Percentiles rank a stretch among this genome's conserved stretches.
Conservation (phyloP, 2,113 vertebrate genomes). For the Neodon shergylaensis region DNA sequence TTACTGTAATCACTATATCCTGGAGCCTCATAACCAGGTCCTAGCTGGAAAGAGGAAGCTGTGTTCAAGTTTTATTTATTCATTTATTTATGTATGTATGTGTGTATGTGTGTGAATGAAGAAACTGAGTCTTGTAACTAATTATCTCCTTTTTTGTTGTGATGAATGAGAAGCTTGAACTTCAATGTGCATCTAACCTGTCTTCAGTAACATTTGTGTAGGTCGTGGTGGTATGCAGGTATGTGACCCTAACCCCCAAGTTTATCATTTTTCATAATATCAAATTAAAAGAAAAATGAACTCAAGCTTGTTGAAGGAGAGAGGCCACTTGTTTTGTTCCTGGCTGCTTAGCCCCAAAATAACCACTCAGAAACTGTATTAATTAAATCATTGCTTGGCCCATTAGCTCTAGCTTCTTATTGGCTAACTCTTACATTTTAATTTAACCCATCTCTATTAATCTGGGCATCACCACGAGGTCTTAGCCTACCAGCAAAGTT, state of each 20-base stretch:
- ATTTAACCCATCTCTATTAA: too few relatives aligned
- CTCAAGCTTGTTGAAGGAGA: not conserved
- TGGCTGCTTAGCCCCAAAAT: too few relatives aligned
- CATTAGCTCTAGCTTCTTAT: too few relatives aligned
- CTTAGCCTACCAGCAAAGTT: too few relatives aligned
- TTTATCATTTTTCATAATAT: not conserved
- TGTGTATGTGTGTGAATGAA: too few relatives aligned
- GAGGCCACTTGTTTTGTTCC: too few relatives aligned
- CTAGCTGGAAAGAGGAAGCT: not conserved
- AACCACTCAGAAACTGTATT: too few relatives aligned
- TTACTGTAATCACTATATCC: too few relatives aligned
- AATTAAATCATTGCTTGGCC: too few relatives aligned
- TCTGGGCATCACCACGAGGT: too few relatives aligned
- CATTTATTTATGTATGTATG: not conserved
- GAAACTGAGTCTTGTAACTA: not conserved
- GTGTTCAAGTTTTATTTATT: not conserved
- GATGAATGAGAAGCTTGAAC: not conserved
- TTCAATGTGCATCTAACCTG: not conserved
- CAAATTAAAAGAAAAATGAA: not conserved
- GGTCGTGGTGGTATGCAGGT: not conserved
- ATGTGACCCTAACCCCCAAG: not conserved
- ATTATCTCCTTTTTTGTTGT: not conserved
- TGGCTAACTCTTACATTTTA: too few relatives aligned
- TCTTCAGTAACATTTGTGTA: not conserved
- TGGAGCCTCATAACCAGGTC: not conserved